Evolutionary conservation across 2,797 vertebrate genomes (phyloP), one percentile per base, ranked within the genome.

Genomic region (Pseudotriccus pelzelni): DNA sequence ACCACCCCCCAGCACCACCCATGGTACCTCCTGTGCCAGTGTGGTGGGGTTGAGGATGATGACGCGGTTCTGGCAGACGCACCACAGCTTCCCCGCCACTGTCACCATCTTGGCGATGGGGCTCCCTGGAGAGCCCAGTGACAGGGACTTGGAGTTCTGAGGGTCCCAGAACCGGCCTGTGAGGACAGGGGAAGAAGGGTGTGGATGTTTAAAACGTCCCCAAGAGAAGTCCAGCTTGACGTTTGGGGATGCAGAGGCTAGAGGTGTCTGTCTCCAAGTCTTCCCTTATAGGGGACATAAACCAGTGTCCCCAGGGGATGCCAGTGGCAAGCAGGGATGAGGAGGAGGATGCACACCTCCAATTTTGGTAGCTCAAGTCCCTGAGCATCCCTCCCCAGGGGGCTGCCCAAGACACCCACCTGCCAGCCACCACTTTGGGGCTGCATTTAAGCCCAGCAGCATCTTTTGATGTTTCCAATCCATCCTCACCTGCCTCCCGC

Each of bases 101-200:
- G 99, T 98, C 83, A 99, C 99, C 99, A 99, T 99, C 97, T 99
- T 99, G 90, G 99, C 99, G 89, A 99, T 97, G 4, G 99, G 99
- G 95, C 98, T 98, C 27, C 98, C 98, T 0, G 99, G 98, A 0
- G 98, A 98, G 62, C 99, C 99, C 87, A 99, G 94, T 25, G 98
- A 98, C 89, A 99, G 96, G 0, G 98, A 99, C 90, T 99, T 99
- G 78, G 99, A 99, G 92, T 99, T 99, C 52, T 99, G 99, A n/a
- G 99, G 97, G 93, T 99, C 99, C 99, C 99, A 99, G 97, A 99
- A 99, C 96, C 96, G 99, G 36, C 99, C 99, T 99, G 97, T 36
- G 67, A 58, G 5, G 20, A 43, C 7, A 36, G 52, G 36, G 36
- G 6, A 18, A 41, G 22, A 41, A 63, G 12, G 2, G 2, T 12